phyloP scores from a whole-genome alignment of 2,888 invertebrate species.

The Patella depressa region DNA sequence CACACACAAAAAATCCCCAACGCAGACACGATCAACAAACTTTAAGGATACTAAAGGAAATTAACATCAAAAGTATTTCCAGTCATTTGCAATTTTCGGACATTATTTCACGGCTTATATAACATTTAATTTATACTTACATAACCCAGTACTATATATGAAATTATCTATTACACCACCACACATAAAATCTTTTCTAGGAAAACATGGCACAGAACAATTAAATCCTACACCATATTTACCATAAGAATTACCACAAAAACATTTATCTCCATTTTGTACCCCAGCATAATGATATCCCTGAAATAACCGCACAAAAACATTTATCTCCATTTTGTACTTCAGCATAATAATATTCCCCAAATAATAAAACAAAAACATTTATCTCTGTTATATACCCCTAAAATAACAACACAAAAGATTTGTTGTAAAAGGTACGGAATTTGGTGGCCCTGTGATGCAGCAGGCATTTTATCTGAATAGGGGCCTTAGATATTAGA shows the following conservation, averaged over 20 bases:
- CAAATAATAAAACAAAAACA: slow-evolving; percentile 73
- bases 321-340: slow-evolving; percentile 63
- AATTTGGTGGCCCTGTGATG: no score
- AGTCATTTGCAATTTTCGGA: no score
- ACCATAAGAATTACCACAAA: slow-evolving; percentile 73
- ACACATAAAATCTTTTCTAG: slow-evolving; percentile 78
- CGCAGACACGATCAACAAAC: no score
- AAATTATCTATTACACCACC: slow-evolving; percentile 80
- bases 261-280: slow-evolving; percentile 72
- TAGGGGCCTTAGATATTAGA: no score
- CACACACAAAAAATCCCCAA: no score
- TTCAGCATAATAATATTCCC: slow-evolving; percentile 59
- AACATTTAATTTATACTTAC: slow-evolving; percentile 39
- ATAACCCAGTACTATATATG: slow-evolving; percentile 79
- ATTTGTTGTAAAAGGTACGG: no score
- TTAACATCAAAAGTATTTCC: no score
- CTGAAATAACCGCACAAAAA: slow-evolving; percentile 29
- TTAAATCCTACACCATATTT: slow-evolving; percentile 56
- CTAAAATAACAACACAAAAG: slow-evolving; percentile 28
- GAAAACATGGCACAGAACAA: slow-evolving; percentile 73
- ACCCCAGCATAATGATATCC: slow-evolving; percentile 72
- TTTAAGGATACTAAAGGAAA: no score
- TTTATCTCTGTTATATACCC: slow-evolving; percentile 67
- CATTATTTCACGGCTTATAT: no score
- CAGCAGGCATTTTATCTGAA: no score